Evolutionary conservation across 2,797 vertebrate genomes (phyloP).

Genomic region (Danio choprae): DNA sequence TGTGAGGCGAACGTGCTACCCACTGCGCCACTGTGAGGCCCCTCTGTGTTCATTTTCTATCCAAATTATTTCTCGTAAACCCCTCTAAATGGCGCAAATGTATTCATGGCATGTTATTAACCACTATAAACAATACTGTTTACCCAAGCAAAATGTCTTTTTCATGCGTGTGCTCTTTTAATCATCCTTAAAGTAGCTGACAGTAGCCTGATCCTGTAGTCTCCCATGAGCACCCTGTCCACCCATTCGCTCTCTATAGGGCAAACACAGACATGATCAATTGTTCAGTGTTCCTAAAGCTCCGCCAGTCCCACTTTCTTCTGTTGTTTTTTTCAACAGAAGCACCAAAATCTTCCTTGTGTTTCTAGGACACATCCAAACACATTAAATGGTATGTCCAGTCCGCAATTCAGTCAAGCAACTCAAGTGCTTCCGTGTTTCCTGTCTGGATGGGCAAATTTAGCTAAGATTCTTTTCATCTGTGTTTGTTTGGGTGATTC

Average conservation of each 20-base stretch:
- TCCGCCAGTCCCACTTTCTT: slow-evolving; percentile 40
- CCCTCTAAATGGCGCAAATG: background rate
- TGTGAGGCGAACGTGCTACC: too few species aligned
- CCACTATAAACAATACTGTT: background rate
- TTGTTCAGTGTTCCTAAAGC: slow-evolving; percentile 64
- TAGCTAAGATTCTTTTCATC: slow-evolving; percentile 48
- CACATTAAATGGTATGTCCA: slow-evolving; percentile 35
- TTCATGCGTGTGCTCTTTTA: slow-evolving; percentile 31
- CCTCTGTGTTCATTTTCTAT: background rate
- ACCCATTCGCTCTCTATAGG: slow-evolving; percentile 59
- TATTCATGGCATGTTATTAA: slow-evolving; percentile 15
- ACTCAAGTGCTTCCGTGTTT: slow-evolving; percentile 35
- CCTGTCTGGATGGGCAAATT: slow-evolving; percentile 53
- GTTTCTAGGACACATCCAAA: slow-evolving; percentile 56
- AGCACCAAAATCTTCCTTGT: slow-evolving; percentile 18
- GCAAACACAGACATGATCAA: slow-evolving; percentile 65
- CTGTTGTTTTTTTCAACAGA: slow-evolving; percentile 41
- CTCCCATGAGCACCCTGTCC: slow-evolving; percentile 33
- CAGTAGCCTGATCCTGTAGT: slow-evolving; percentile 62
- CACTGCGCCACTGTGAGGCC: too few species aligned
- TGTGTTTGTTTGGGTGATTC: slow-evolving; percentile 44
- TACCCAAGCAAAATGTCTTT: slow-evolving; percentile 14
- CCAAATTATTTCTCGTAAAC: background rate
- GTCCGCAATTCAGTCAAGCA: slow-evolving; percentile 47
- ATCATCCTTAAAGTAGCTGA: slow-evolving; percentile 38